Conservation (phyloP, 2,113 vertebrate genomes). For the Rhinoderma darwinii region DNA sequence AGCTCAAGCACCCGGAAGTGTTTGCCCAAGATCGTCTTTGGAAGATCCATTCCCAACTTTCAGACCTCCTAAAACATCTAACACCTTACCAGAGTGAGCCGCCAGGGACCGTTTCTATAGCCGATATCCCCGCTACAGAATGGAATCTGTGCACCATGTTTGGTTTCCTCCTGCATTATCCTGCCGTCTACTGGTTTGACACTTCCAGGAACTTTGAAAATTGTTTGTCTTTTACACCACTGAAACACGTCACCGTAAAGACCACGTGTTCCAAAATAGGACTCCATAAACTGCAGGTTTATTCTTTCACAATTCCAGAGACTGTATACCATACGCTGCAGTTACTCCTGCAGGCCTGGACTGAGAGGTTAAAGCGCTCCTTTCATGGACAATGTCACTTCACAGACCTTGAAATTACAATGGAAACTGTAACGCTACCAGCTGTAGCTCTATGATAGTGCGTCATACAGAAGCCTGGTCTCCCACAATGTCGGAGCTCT, state of each 20-base stretch:
- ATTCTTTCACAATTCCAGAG: conserved; percentile 90
- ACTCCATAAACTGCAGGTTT: conserved; percentile 73
- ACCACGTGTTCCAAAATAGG: conserved; percentile 71
- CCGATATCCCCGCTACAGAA: conserved; percentile 57
- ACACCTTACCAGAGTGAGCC: conserved; percentile 6
- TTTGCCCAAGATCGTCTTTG: conserved; percentile 52
- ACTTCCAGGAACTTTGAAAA: conserved; percentile 73
- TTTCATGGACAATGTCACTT: conserved; percentile 80
- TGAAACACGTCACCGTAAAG: conserved; percentile 77
- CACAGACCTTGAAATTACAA: conserved; percentile 76
- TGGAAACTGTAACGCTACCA: conserved; percentile 76
- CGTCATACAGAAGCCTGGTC: not conserved
- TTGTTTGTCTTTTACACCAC: conserved; percentile 83
- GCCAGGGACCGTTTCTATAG: conserved; percentile 59
- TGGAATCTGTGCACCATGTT: conserved; percentile 91
- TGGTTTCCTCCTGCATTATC: conserved; percentile 89
- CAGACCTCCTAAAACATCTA: conserved; percentile 72
- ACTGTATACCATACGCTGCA: conserved; percentile 70
- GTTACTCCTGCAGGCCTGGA: conserved; percentile 75
- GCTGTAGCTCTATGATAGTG: conserved; percentile 79
- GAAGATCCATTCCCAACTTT: conserved; percentile 63
- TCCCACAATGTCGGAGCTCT: not conserved
- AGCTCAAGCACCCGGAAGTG: conserved; percentile 69
- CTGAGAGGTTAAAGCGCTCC: conserved; percentile 68
- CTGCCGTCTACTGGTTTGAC: conserved; percentile 82